Evolutionary conservation across 2,888 invertebrate genomes (phyloP).

Genomic region (Stenichneumon culpator): DNA sequence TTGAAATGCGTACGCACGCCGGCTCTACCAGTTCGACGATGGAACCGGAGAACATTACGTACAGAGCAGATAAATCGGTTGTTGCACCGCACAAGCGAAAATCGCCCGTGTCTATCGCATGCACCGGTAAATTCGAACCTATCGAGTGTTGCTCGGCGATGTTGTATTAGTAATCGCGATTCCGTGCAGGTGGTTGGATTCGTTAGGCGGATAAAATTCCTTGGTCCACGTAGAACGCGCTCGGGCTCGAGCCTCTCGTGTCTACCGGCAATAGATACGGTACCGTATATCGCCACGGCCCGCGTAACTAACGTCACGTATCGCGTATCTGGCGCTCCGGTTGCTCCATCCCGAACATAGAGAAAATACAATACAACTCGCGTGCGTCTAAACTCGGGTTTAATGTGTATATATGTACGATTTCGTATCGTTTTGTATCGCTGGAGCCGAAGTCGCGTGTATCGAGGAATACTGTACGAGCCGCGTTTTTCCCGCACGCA

Average conservation of each 20-base stretch:
- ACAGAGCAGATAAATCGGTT: slow-evolving; percentile 3
- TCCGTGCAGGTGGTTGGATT: slow-evolving; percentile 57
- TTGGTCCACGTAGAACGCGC: slow-evolving; percentile 44
- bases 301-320: slow-evolving; percentile 56
- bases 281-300: slow-evolving; percentile 36
- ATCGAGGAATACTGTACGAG: neutral
- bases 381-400: slow-evolving; percentile 28
- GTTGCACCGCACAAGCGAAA: neutral
- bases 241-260: slow-evolving; percentile 21
- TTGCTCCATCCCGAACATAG: slow-evolving; percentile 6
- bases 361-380: slow-evolving; percentile 34
- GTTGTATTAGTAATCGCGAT: slow-evolving; percentile 48
- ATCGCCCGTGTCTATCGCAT: slow-evolving; percentile 18
- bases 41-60: neutral
- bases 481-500: neutral
- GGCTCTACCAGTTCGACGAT: slow-evolving; percentile 11
- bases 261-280: slow-evolving; percentile 45
- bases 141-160: slow-evolving; percentile 20
- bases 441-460: neutral
- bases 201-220: slow-evolving; percentile 62
- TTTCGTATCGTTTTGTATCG: slow-evolving; percentile 6
- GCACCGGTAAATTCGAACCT: slow-evolving; percentile 17
- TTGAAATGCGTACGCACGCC: slow-evolving; percentile 39
- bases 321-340: slow-evolving; percentile 22
- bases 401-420: neutral